These are phyloP conservation scores for Sebastes steindachneri DNA, from an alignment of 2,797 vertebrate genomes.

Conservation along the genomic window DNA sequence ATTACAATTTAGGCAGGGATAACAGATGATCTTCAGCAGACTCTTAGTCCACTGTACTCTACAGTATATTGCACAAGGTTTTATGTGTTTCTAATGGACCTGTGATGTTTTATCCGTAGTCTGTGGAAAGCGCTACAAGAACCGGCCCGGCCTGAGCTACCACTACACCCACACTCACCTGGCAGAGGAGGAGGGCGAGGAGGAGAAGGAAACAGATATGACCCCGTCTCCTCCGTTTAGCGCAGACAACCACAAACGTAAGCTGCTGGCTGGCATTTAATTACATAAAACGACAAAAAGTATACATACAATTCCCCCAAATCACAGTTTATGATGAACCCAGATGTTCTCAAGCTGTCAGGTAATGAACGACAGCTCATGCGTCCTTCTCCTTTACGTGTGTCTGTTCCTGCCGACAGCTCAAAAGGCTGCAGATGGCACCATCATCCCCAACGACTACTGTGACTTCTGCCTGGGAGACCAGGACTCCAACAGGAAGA, in stretches of 20 bases:
- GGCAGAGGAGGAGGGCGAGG: constrained; percentile 95
- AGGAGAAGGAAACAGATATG: constrained; percentile 90
- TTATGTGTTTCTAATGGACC: constrained; percentile 14
- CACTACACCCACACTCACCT: constrained; percentile 98
- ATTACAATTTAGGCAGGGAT: not conserved
- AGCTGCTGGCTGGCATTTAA: constrained; percentile 44
- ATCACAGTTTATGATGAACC: not conserved
- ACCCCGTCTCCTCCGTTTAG: constrained; percentile 85
- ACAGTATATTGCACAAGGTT: not conserved
- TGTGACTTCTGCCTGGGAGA: constrained; percentile 99
- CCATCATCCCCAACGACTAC: constrained; percentile 98
- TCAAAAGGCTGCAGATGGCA: constrained; percentile 93
- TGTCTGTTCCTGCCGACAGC: constrained; percentile 78
- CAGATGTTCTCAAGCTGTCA: not conserved
- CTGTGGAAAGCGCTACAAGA: constrained; percentile 98
- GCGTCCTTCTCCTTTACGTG: not conserved
- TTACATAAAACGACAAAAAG: not conserved
- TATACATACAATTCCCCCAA: not conserved
- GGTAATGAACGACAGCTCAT: not conserved
- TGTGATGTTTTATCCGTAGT: constrained; percentile 77
- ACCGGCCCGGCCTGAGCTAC: constrained; percentile 96
- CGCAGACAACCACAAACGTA: constrained; percentile 95
- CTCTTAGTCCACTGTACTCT: not conserved
- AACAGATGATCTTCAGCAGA: not conserved
- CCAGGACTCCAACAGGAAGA: constrained; percentile 96